Evolutionary conservation across 2,797 vertebrate genomes (phyloP), one percentile per base, ranked within the genome.

Genomic region (Cirrhinus mrigala): DNA sequence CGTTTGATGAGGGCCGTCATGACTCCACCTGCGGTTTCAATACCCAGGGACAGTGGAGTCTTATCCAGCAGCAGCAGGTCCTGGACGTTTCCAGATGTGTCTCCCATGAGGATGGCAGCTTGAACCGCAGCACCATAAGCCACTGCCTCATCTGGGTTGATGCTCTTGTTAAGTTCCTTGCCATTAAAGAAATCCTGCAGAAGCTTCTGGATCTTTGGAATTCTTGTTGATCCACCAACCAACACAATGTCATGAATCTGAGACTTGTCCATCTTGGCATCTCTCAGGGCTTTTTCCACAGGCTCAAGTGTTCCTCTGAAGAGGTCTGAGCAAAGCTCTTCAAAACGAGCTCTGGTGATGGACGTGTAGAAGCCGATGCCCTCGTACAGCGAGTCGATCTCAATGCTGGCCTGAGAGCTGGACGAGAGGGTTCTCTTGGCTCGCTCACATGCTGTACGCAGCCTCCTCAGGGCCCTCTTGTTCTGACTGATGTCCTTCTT

Each of bases 1-100:
- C 89, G 88, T 66, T 90, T 89, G 85, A 89, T 90, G n/a, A 90
- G 89, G 20, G 86, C 10, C 3, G 88, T 88, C 88, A 90, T 90
- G 74, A 90, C 89, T 60, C 89, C 89, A 62, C 88, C 89, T 9
- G 89, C 88, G 1, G 89, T 90, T 82, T 90, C 89, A 7, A 90
- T 89, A 48, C 89, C 89, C 62, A 90, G 78, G 6, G 89, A 89
- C 56, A 90, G 82, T 1, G 89, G 89, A 18, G 89, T 86, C 27
- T 88, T 86, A 24, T 89, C 89, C 77, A 90, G 85, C 64, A 90
- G 86, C 82, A 90, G 79, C 82, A 90, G 29, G 56, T 90, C 89
- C 82, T 90, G 88, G 50, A 89, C 85, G 16, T 89, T 89, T 82
- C 77, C 85, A 77, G 89, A 90, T 7, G 86, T 89, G 87, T 89